Evolutionary conservation across 2,888 invertebrate genomes (phyloP).

Genomic region (Chesias legatella): DNA sequence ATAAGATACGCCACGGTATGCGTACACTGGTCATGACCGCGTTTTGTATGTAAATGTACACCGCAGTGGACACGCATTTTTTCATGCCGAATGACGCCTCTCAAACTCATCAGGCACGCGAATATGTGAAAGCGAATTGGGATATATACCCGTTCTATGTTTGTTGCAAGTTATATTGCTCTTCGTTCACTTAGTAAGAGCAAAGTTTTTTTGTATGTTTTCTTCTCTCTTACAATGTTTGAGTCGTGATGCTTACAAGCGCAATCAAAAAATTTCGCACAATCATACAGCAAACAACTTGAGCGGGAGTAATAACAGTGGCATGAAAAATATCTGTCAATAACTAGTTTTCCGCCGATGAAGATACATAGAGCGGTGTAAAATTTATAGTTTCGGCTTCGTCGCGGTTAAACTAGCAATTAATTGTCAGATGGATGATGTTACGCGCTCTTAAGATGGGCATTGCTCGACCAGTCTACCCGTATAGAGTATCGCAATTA

Average conservation of each 20-base stretch:
- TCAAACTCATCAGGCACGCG: slow-evolving; percentile 44
- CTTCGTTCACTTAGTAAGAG: too few species aligned
- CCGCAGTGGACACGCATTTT: slow-evolving; percentile 41
- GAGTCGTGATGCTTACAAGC: too few species aligned
- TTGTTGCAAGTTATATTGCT: background rate
- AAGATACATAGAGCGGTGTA: slow-evolving; percentile 40
- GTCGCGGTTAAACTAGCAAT: slow-evolving; percentile 47
- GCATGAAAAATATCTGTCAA: slow-evolving; percentile 26
- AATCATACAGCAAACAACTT: too few species aligned
- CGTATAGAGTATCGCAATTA: slow-evolving; percentile 65
- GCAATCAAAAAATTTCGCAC: too few species aligned
- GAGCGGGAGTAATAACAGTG: background rate
- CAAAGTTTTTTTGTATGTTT: too few species aligned
- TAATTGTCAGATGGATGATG: slow-evolving; percentile 60
- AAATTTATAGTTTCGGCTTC: slow-evolving; percentile 56
- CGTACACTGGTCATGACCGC: slow-evolving; percentile 54
- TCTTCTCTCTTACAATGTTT: too few species aligned
- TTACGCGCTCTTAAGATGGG: slow-evolving; percentile 57
- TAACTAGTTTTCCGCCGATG: slow-evolving; percentile 32
- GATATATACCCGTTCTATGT: background rate
- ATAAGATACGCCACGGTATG: slow-evolving; percentile 74
- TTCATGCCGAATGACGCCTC: slow-evolving; percentile 44
- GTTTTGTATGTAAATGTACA: slow-evolving; percentile 73
- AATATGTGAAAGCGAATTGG: slow-evolving; percentile 42
- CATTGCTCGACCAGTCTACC: slow-evolving; percentile 61